phyloP scores from a whole-genome alignment of 2,888 invertebrate species.

The Drosophila meridionalis region DNA sequence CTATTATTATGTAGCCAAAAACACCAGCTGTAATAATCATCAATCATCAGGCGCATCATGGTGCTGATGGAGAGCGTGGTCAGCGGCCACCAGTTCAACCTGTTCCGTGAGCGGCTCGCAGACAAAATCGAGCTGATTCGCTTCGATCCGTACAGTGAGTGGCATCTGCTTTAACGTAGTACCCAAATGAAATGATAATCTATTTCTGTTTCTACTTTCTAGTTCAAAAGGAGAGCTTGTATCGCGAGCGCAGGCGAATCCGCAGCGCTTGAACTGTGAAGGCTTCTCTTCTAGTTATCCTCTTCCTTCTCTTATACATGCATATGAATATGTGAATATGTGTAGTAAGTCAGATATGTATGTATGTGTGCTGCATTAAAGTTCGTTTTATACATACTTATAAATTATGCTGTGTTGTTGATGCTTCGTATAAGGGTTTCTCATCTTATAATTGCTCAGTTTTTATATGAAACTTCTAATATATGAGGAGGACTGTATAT shows the following conservation, averaged over 20 bases:
- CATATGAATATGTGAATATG: background rate
- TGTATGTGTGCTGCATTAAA: constrained; percentile 17
- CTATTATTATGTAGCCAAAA: background rate
- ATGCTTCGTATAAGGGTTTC: too few relatives aligned
- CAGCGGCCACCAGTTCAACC: constrained; percentile 89
- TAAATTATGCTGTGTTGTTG: too few relatives aligned
- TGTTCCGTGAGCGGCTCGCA: constrained; percentile 89
- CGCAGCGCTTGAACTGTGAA: constrained; percentile 86
- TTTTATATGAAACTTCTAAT: background rate
- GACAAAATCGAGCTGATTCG: constrained; percentile 91
- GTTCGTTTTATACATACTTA: background rate
- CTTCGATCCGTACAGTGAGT: constrained; percentile 93
- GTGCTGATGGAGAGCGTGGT: constrained; percentile 92
- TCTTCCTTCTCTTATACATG: constrained; percentile 3
- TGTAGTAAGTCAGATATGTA: constrained; percentile 11
- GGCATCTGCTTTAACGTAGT: fast-evolving
- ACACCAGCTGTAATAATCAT: background rate
- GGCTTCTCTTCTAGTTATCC: background rate
- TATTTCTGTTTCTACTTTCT: constrained; percentile 83
- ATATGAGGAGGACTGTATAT: background rate
- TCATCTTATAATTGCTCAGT: too few relatives aligned
- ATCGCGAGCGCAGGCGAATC: constrained; percentile 91
- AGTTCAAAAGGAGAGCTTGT: constrained; percentile 89
- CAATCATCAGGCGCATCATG: constrained; percentile 88
- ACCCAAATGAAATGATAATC: background rate